Evolutionary conservation across 1,140 invertebrate species (phyloP).

Genomic region (Drosophila kurseongensis): DNA sequence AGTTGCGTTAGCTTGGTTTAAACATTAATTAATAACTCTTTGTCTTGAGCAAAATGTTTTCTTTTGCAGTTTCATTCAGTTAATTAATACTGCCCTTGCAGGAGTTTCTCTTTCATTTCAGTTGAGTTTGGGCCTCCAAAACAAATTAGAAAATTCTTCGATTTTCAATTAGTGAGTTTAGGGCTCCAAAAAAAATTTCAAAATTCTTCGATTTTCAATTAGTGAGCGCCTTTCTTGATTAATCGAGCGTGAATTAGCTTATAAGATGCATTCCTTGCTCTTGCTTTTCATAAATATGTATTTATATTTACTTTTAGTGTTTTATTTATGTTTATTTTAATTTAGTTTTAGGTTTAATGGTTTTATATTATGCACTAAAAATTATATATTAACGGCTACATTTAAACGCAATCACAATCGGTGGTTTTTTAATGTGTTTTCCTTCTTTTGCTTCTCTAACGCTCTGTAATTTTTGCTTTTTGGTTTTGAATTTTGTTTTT

Average conservation of each 20-base stretch:
- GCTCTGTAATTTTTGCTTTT: constrained; percentile 57
- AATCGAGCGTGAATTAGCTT: constrained; percentile 6
- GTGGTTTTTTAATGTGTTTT: constrained; percentile 80
- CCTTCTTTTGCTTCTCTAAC: constrained; percentile 50
- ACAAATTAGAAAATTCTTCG: constrained; percentile 3
- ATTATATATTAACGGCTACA: constrained; percentile 80
- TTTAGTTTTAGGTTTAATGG: constrained; percentile 52
- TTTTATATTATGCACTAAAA: constrained; percentile 73
- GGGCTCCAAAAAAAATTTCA: too few species aligned
- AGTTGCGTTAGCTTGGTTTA: constrained; percentile 21
- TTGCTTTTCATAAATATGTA: constrained; percentile 53
- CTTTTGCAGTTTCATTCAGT: constrained; percentile 28
- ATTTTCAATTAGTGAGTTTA: constrained; percentile 30
- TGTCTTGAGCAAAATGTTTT: constrained; percentile 51
- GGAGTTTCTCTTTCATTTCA: constrained; percentile 18
- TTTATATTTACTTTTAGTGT: constrained; percentile 36
- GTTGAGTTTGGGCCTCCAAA: constrained; percentile 10
- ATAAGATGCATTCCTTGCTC: constrained; percentile 23
- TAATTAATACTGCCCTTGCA: constrained; percentile 46
- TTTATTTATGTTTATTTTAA: constrained; percentile 36
- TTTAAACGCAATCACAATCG: constrained; percentile 85
- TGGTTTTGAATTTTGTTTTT: constrained; percentile 66
- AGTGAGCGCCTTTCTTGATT: constrained; percentile 27
- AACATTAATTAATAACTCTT: constrained; percentile 40
- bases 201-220: constrained; percentile 22